Percentiles rank a stretch among this genome's conserved stretches.
phyloP scores from a whole-genome alignment of 2,113 vertebrate species.

The Gallinago jamesoni region DNA sequence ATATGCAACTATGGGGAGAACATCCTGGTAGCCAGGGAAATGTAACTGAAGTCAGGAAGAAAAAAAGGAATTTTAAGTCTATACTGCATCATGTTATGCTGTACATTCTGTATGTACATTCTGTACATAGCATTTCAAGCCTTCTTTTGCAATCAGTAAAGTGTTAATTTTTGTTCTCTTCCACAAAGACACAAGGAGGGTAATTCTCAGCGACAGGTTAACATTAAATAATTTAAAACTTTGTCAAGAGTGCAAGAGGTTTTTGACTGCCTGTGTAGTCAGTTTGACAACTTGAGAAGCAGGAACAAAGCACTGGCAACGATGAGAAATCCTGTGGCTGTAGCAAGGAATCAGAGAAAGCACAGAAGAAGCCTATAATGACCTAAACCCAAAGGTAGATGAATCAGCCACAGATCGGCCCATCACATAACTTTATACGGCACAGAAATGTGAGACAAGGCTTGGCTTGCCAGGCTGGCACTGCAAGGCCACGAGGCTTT shows the following conservation, averaged over 20 bases:
- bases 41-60: neutral
- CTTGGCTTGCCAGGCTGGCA: fast-evolving
- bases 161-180: neutral
- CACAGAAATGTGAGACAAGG: neutral
- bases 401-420: neutral
- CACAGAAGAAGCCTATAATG: neutral
- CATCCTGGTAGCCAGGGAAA: neutral
- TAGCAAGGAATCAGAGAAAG: neutral
- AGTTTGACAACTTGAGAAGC: neutral
- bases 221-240: slow-evolving; percentile 1
- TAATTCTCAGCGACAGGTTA: neutral
- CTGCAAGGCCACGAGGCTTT: neutral
- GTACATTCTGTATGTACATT: no score
- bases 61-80: neutral
- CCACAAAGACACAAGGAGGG: neutral
- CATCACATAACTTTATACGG: neutral
- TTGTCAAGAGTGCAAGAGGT: neutral
- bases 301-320: neutral
- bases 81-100: neutral
- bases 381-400: neutral
- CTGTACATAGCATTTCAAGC: neutral
- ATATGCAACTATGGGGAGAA: neutral
- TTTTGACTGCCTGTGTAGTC: neutral
- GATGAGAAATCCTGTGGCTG: neutral
- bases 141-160: neutral